These are phyloP conservation scores for Sphaeramia orbicularis DNA, from an alignment of 2,797 vertebrate species.

Conservation along the genomic window DNA sequence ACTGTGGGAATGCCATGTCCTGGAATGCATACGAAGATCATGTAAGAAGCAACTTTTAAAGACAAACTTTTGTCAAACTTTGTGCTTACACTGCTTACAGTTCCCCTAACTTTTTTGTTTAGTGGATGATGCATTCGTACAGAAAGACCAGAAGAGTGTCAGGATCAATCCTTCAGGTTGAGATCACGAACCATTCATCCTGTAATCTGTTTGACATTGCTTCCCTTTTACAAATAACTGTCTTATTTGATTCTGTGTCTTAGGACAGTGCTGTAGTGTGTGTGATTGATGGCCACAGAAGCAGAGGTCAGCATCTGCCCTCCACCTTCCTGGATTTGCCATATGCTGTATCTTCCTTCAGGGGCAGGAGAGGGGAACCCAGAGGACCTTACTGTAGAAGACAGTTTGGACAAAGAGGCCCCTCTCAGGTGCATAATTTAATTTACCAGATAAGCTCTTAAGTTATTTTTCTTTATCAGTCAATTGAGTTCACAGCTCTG, in stretches of 20 bases:
- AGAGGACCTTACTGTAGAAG: constrained; percentile 72
- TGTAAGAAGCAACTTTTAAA: constrained; percentile 67
- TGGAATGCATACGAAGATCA: constrained; percentile 77
- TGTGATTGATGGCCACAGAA: constrained; percentile 79
- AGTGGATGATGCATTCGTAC: constrained; percentile 75
- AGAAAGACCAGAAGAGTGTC: constrained; percentile 68
- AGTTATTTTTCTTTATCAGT: neutral
- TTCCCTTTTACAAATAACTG: neutral
- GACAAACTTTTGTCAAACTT: neutral
- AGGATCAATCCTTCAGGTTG: constrained; percentile 83
- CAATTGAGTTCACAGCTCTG: too few relatives aligned
- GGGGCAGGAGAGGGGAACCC: constrained; percentile 63
- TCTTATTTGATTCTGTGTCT: constrained; percentile 33
- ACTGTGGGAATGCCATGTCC: constrained; percentile 82
- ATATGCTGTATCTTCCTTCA: constrained; percentile 62
- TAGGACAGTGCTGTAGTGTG: constrained; percentile 85
- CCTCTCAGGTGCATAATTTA: constrained; percentile 79
- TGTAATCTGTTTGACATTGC: neutral
- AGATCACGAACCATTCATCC: neutral
- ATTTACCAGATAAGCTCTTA: neutral
- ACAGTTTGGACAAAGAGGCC: constrained; percentile 79
- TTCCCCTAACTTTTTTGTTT: neutral
- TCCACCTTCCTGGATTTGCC: constrained; percentile 66
- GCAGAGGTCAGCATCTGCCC: constrained; percentile 66
- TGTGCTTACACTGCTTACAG: neutral